These are phyloP conservation scores for Hoplias malabaricus DNA, from an alignment of 2,113 vertebrate species.

Conservation along the genomic window DNA sequence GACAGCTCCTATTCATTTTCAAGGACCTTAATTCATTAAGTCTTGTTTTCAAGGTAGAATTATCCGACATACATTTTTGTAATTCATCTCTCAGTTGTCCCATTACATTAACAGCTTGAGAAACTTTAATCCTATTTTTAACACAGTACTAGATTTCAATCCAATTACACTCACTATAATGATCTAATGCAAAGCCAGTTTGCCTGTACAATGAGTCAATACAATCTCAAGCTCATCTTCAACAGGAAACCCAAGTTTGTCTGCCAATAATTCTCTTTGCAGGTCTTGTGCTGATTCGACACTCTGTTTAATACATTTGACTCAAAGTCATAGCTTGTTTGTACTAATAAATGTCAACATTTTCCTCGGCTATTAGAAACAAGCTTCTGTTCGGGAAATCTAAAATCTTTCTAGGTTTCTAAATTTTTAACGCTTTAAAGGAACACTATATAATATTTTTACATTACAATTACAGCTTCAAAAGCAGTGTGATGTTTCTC, in stretches of 20 bases:
- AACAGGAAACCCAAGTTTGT: neutral
- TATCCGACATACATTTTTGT: conserved; percentile 8
- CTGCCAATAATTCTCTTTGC: neutral
- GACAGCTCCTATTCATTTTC: conserved; percentile 17
- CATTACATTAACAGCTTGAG: conserved; percentile 15
- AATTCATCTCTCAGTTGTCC: conserved; percentile 1
- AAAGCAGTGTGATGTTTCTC: no score
- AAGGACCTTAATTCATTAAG: conserved; percentile 7
- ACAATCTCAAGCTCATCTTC: neutral
- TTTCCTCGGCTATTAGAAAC: no score
- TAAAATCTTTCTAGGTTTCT: no score
- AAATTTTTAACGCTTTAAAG: no score
- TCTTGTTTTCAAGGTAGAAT: conserved; percentile 11
- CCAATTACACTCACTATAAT: neutral
- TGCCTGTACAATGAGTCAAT: conserved; percentile 3
- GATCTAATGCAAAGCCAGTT: neutral
- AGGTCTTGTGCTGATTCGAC: neutral
- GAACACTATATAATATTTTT: no score
- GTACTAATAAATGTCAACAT: no score
- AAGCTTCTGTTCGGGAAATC: no score
- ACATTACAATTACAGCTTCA: no score
- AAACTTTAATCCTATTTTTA: conserved; percentile 3
- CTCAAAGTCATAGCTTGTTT: neutral
- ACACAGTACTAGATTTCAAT: neutral
- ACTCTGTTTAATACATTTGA: neutral